These are phyloP conservation scores for Trachymyrmex cornetzi DNA, from an alignment of 1,140 invertebrate species.

Conservation along the genomic window DNA sequence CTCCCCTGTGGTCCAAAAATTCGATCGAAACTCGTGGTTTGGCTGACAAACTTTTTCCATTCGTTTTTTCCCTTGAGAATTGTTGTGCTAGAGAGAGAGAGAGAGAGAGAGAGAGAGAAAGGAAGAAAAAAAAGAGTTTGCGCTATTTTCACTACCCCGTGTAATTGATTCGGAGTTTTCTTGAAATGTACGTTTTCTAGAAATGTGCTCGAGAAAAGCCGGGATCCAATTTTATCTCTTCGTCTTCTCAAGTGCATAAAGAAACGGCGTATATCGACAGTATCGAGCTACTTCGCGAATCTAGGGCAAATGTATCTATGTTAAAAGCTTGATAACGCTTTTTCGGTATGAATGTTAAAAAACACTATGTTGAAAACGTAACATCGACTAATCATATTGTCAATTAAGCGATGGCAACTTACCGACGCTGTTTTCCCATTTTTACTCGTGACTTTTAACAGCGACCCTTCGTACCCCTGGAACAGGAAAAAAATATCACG, in stretches of 20 bases:
- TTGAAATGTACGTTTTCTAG: conserved; percentile 54
- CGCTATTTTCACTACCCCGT: conserved; percentile 49
- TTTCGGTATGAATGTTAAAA: conserved; percentile 16
- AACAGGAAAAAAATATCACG: conserved; percentile 85
- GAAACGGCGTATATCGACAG: conserved; percentile 43
- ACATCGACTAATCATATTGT: not conserved
- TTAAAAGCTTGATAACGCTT: conserved; percentile 49
- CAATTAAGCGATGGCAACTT: conserved; percentile 87
- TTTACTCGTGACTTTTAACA: conserved; percentile 99
- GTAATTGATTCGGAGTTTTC: conserved; percentile 59
- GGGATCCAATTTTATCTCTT: conserved; percentile 56
- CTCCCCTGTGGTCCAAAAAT: conserved; percentile 42
- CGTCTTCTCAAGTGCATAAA: conserved; percentile 22
- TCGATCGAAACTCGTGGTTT: conserved; percentile 68
- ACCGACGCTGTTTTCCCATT: conserved; percentile 99
- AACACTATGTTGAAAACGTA: not conserved
- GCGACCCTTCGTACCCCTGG: conserved; percentile 99
- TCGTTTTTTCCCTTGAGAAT: conserved; percentile 43
- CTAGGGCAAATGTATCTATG: conserved; percentile 51
- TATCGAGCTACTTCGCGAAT: conserved; percentile 38
- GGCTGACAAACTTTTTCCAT: conserved; percentile 66
- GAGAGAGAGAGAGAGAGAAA: not conserved
- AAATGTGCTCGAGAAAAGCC: conserved; percentile 38
- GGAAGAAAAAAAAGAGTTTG: conserved; percentile 17
- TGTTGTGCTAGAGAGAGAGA: not conserved